A percentile compares a stretch with the other conserved stretches of the same genome.
Evolutionary conservation across 2,888 invertebrate genomes (phyloP).

Genomic region (Diogma glabrata): DNA sequence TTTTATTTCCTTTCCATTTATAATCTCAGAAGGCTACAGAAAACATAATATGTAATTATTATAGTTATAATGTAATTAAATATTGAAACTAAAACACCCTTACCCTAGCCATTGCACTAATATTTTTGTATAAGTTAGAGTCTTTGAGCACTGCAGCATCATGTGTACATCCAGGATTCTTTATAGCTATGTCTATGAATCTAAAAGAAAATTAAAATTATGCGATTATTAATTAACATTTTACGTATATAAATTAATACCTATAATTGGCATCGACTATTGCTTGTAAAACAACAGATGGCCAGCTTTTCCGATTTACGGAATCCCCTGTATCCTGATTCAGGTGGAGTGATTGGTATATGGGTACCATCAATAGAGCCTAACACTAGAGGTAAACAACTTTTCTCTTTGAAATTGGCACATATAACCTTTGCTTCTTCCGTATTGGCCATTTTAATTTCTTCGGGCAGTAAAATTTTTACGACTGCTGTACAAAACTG

Average conservation of each 20-base stretch:
- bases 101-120: too few species aligned
- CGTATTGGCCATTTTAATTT: constrained; percentile 23
- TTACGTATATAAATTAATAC: too few species aligned
- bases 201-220: too few species aligned
- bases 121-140: too few species aligned
- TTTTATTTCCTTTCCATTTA: constrained; percentile 16
- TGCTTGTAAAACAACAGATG: background rate
- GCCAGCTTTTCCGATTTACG: background rate
- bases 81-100: too few species aligned
- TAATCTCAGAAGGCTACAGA: background rate
- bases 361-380: constrained; percentile 11
- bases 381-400: constrained; percentile 1
- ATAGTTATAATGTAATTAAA: background rate
- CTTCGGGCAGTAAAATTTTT: constrained; percentile 19
- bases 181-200: too few species aligned
- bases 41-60: background rate
- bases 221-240: too few species aligned
- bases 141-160: too few species aligned
- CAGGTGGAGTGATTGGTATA: constrained; percentile 1
- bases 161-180: too few species aligned
- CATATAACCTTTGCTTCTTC: constrained; percentile 18
- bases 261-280: constrained; percentile 5
- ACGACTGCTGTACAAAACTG: constrained; percentile 23
- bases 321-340: background rate
- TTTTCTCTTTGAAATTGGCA: constrained; percentile 4